Percentiles rank a stretch among this genome's conserved stretches.
Conservation (phyloP, 2,113 vertebrate genomes). For the Albula goreensis region DNA sequence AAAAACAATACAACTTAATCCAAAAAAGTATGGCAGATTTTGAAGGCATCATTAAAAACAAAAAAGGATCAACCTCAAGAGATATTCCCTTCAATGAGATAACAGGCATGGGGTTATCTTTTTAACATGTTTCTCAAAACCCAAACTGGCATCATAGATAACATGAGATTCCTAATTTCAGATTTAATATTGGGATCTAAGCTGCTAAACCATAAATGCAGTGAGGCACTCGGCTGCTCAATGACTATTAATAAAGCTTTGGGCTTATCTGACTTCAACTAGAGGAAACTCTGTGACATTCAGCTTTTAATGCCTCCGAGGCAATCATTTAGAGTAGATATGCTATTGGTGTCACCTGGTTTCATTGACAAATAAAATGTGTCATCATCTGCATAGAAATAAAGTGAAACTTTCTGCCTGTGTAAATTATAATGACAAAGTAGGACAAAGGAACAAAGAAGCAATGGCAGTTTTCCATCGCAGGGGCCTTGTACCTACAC, state of each 20-base stretch:
- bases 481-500: too few relatives aligned
- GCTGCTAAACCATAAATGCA: background rate
- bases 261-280: background rate
- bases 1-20: background rate
- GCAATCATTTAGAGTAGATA: background rate
- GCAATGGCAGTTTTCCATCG: too few relatives aligned
- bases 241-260: background rate
- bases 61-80: background rate
- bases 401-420: background rate
- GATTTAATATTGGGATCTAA: background rate
- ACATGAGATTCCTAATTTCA: constrained; percentile 2
- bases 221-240: background rate
- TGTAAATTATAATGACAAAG: too few relatives aligned
- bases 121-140: background rate
- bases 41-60: background rate
- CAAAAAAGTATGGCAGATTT: background rate
- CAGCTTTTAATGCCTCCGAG: background rate
- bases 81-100: background rate
- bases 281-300: background rate
- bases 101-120: background rate
- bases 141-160: background rate
- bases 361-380: background rate
- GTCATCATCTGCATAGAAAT: background rate
- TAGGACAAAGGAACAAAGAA: too few relatives aligned
- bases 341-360: background rate